Base-by-base conservation (phyloP, 2,797 vertebrate genomes). In the Lacerta agilis region DNA sequence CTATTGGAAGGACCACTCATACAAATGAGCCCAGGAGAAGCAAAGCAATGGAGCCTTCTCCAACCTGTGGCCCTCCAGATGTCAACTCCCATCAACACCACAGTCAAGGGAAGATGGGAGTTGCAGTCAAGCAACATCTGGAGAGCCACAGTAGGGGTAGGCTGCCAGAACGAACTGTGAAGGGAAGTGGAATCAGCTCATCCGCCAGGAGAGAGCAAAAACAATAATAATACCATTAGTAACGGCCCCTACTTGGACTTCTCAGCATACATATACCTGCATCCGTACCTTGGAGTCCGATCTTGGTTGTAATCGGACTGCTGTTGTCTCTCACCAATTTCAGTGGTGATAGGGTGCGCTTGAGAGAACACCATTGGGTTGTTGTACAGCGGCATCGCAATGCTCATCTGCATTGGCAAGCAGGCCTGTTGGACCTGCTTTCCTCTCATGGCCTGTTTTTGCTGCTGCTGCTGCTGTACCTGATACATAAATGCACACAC, bases 331-430 rank as follows among this genome's bases (percentile, higher is more conserved):
- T 98, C 98, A 2, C 96, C 96, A 87, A 96, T 41, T 0, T 98
- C 97, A 13, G 90, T 93, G 8, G 96, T 33, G 72, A 97, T 72
- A 3, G 96, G 94, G 88, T 96, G 97, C 13, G 95, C 82, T 79
- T 98, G 97, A 2, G 98, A 96, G 92, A 98, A 97, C 94, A 97
- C 96, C 97, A 98, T 89, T 79, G 97, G 96, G 92, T 97, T 98
- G 95, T 95, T 98, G 95, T 97, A 98, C 90, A 98, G 96, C 17
- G 98, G 97, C 95, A 97, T 94, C 1, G 97, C 96, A 89, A 97
- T 87, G 85, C 96, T 97, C 0, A 97, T 95, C 95, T 97, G 97
- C 85, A 96, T 93, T 0, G 97, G 96, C 88, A 98, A 83, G 91
- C 96, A 95, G 0, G 95, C 94, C 1, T 96, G 94, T 93, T 97